Evolutionary conservation across 2,797 vertebrate species (phyloP).

Genomic region (Peromyscus eremicus): DNA sequence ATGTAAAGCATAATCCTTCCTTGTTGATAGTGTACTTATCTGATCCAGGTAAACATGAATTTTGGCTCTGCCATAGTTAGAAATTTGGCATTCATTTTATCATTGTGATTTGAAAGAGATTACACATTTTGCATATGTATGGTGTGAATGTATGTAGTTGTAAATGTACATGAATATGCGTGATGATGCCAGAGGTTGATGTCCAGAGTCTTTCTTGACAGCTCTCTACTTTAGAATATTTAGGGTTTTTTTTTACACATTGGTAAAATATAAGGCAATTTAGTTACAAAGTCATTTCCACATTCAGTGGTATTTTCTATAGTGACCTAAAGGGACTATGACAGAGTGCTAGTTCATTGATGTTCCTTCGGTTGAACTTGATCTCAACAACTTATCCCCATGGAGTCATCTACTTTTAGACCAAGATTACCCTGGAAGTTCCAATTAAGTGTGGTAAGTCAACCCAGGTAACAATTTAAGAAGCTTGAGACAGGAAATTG

Average conservation of each 20-base stretch:
- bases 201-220: neutral
- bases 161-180: neutral
- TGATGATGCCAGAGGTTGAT: neutral
- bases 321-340: neutral
- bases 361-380: neutral
- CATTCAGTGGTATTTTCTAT: neutral
- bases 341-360: neutral
- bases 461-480: neutral
- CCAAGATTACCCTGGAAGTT: neutral
- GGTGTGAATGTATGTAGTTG: neutral
- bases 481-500: neutral
- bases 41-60: neutral
- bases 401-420: neutral
- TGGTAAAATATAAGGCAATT: neutral
- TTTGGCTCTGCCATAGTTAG: neutral
- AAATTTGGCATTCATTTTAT: neutral
- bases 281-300: neutral
- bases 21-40: neutral
- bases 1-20: neutral
- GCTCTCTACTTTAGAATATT: neutral
- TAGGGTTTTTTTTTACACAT: neutral
- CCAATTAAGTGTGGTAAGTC: neutral
- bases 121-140: neutral
- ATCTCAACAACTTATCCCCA: neutral
- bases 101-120: neutral